Base-by-base conservation (phyloP, 2,888 invertebrate species). In the Pristionchus mayeri region DNA sequence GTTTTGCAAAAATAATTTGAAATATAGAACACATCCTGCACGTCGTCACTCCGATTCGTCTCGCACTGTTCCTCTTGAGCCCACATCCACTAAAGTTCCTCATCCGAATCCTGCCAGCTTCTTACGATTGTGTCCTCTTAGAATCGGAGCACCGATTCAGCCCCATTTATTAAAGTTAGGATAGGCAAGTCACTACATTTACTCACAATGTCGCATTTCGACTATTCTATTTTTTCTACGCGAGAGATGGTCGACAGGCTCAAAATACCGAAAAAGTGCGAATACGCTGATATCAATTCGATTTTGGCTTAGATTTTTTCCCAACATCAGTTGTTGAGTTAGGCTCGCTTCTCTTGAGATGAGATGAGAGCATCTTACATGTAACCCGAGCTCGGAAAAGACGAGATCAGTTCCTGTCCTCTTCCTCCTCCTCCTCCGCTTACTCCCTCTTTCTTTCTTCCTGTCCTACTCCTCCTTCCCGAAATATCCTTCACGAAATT, bases 321-420 rank as follows among this genome's bases (percentile, higher is more conserved):
- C 4, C 16, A 4, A 63, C 11, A 37, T 63, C 63, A 37, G 34
- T 37, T 37, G 21, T 37, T 60, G 4, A 0, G 0, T 9, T 54
- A 1, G 0, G 27, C 1, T 60, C 16, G 4, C 34, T 27, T 34
- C 34, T 3, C 63, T 63, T 18, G 21, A 34, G 34, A 27, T 60
- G 24, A 13, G 24, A 11, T 16, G 63, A 34, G 63, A 63, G 71
- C 71, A 24, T 71, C 71, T 71, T 44, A 71, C 71, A 71, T 44
- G 71, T 71, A 71, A 71, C 71, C 24, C 71, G 71, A 71, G 21
- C 40, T 40, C 34, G 71, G 71, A 44, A 63, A 34, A 34, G 6
- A 18, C 9, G 24, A 57, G 24, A 57, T 57, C 57, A 57, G 57
- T 21, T 57, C 57, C 57, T 57, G 57, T 34, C 44, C 71, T 37